These are phyloP conservation scores for Amiota mariae DNA, from an alignment of 2,888 invertebrate genomes.

Conservation along the genomic window DNA sequence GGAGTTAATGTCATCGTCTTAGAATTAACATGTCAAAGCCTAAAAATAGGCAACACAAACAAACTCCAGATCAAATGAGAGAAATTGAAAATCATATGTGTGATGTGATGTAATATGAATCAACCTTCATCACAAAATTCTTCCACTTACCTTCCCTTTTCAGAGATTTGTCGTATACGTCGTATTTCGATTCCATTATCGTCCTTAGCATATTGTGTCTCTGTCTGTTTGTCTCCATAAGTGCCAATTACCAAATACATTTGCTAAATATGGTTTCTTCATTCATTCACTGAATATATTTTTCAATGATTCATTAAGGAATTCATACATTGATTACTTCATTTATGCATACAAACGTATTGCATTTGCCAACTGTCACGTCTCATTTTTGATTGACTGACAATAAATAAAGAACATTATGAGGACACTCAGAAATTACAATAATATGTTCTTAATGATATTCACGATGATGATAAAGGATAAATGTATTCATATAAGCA, in stretches of 20 bases:
- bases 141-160: too few relatives aligned
- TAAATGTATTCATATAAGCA: too few relatives aligned
- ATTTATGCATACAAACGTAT: conserved; percentile 16
- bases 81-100: too few relatives aligned
- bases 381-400: background rate
- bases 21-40: background rate
- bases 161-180: too few relatives aligned
- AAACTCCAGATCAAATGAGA: too few relatives aligned
- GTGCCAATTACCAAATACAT: conserved; percentile 21
- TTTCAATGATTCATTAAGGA: background rate
- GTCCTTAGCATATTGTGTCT: too few relatives aligned
- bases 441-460: background rate
- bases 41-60: background rate
- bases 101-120: too few relatives aligned
- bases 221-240: background rate
- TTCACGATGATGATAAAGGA: background rate
- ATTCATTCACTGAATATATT: conserved; percentile 3
- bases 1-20: too few relatives aligned
- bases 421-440: background rate
- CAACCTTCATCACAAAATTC: too few relatives aligned
- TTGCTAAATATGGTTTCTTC: conserved; percentile 19
- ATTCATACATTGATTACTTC: conserved; percentile 12
- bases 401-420: conserved; percentile 12
- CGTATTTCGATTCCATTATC: too few relatives aligned
- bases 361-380: background rate